A percentile compares a stretch with the other conserved stretches of the same genome.
Evolutionary conservation across 2,888 invertebrate species (phyloP).

Genomic region (Synanthedon tipuliformis): DNA sequence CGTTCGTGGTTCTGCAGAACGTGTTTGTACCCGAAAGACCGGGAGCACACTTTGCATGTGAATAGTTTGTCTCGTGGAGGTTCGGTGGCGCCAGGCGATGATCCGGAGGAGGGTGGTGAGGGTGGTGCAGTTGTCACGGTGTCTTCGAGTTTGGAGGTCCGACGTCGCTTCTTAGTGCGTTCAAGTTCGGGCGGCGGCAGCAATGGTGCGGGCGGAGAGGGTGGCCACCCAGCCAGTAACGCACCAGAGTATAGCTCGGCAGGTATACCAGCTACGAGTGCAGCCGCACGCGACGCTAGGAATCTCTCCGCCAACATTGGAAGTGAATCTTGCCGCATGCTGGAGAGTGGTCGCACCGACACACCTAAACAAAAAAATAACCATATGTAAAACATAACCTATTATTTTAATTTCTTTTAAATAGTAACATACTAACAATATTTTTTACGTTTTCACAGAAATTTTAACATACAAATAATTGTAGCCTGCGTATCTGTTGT

Average conservation of each 20-base stretch:
- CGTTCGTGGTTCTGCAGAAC: conserved; percentile 94
- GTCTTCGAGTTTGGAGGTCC: conserved; percentile 58
- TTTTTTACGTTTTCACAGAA: too few species aligned
- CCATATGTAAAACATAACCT: not conserved
- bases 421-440: too few species aligned
- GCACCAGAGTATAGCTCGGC: conserved; percentile 75
- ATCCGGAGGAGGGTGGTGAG: conserved; percentile 62
- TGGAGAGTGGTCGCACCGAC: conserved; percentile 60
- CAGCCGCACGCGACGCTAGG: conserved; percentile 67
- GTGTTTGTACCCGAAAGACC: conserved; percentile 94
- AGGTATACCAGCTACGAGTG: conserved; percentile 68
- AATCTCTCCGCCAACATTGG: conserved; percentile 63
- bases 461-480: too few species aligned
- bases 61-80: conserved; percentile 83
- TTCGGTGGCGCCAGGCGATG: conserved; percentile 59
- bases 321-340: conserved; percentile 61
- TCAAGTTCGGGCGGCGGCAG: conserved; percentile 57
- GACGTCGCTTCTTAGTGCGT: conserved; percentile 58
- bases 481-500: too few species aligned
- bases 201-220: conserved; percentile 69
- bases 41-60: conserved; percentile 87
- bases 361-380: conserved; percentile 41
- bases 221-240: conserved; percentile 68
- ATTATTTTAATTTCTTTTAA: too few species aligned
- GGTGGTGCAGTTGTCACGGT: conserved; percentile 37